phyloP scores from a whole-genome alignment of 92 coral and sea anemone species.

The Galaxea fascicularis region DNA sequence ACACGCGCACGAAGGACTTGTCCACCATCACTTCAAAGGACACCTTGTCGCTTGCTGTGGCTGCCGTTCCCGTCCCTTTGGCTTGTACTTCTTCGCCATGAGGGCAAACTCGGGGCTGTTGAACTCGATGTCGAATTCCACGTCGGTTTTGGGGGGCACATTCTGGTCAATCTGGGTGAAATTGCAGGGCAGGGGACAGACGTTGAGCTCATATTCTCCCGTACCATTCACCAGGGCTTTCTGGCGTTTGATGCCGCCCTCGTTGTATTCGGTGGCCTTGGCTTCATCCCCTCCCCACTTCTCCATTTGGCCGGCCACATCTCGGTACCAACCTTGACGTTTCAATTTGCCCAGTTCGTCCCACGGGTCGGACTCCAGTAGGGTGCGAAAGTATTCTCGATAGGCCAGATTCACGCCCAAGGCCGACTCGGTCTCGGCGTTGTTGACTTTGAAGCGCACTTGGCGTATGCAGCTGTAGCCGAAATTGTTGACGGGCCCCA shows the following conservation, averaged over 20 bases:
- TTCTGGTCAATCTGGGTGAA: background rate
- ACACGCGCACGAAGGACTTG: background rate
- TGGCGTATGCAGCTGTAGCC: background rate
- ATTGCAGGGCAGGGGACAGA: background rate
- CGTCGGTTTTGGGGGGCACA: conserved; percentile 2
- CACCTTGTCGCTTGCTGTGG: background rate
- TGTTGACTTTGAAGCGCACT: background rate
- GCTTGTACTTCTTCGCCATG: background rate
- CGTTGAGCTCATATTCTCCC: background rate
- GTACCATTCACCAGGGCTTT: background rate
- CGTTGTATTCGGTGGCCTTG: background rate
- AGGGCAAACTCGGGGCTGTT: background rate
- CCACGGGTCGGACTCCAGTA: background rate
- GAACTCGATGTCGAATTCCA: background rate
- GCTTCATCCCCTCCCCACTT: background rate
- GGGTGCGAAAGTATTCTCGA: background rate
- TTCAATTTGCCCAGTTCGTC: background rate
- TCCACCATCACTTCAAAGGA: background rate
- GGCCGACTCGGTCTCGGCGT: background rate
- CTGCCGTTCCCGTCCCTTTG: background rate
- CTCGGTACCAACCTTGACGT: background rate
- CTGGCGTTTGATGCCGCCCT: background rate
- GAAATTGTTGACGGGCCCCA: background rate
- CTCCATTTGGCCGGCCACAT: background rate
- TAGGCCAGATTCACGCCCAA: background rate